Evolutionary conservation across 2,797 vertebrate genomes (phyloP).

Genomic region (Cyprinodon diabolis): DNA sequence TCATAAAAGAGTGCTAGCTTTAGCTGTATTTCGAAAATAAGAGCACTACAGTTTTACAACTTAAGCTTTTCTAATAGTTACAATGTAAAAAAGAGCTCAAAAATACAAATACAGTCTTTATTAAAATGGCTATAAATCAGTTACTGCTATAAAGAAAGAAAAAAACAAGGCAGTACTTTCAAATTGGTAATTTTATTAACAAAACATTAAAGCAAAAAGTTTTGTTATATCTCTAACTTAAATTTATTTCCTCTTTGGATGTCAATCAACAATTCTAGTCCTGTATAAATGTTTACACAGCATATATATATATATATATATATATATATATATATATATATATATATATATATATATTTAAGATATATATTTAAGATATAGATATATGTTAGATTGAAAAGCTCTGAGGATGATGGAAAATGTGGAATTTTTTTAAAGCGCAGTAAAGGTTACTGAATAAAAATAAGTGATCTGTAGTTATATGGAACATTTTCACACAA

Average conservation of each 20-base stretch:
- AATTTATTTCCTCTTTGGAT: not conserved
- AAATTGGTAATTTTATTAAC: not conserved
- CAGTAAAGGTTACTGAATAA: no score
- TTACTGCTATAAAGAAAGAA: not conserved
- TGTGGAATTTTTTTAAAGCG: no score
- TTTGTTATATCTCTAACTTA: no score
- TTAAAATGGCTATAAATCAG: not conserved
- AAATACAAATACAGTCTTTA: not conserved
- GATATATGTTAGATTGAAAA: no score
- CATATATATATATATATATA: not conserved
- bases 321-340: no score
- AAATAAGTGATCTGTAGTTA: no score
- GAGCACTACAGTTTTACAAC: not conserved
- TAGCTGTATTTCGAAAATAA: not conserved
- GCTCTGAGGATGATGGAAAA: no score
- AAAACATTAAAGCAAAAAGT: not conserved
- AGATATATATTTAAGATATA: no score
- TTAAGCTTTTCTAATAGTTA: not conserved
- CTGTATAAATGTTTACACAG: not conserved
- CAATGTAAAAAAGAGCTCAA: not conserved
- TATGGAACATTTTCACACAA: no score
- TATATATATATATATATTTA: no score
- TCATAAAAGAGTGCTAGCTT: constrained; percentile 1
- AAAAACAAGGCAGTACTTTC: not conserved
- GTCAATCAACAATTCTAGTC: not conserved